Evolutionary conservation across 2,888 invertebrate species (phyloP).

Genomic region (Acleris cristana): DNA sequence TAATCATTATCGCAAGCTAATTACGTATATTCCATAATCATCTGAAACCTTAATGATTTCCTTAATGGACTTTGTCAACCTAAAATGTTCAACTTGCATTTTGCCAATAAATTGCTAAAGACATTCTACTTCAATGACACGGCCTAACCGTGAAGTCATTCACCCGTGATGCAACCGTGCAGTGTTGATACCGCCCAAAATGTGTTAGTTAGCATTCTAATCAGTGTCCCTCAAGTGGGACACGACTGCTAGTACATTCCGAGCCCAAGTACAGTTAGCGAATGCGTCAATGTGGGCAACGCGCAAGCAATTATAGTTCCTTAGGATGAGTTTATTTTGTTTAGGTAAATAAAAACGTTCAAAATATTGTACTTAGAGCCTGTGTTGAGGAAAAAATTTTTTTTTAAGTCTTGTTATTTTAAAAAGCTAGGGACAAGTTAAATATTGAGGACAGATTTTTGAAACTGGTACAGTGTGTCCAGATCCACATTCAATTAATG

Average conservation of each 20-base stretch:
- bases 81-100: too few species aligned
- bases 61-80: too few species aligned
- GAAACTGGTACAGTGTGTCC: too few species aligned
- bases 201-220: conserved; percentile 27
- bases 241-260: conserved; percentile 14
- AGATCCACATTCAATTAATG: too few species aligned
- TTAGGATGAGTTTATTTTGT: conserved; percentile 3
- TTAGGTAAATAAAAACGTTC: neutral
- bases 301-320: conserved; percentile 4
- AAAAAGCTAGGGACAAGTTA: too few species aligned
- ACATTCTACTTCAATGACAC: too few species aligned
- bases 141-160: conserved; percentile 17
- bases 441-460: too few species aligned
- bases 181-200: conserved; percentile 5
- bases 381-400: neutral
- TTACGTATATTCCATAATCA: too few species aligned
- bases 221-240: conserved; percentile 27
- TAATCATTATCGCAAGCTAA: too few species aligned
- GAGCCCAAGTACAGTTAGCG: conserved; percentile 21
- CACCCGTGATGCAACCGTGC: conserved; percentile 18
- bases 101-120: too few species aligned
- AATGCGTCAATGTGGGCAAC: conserved; percentile 17
- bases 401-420: too few species aligned
- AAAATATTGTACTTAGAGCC: neutral
- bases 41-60: too few species aligned